Percentiles rank a stretch among this genome's conserved stretches.
These are phyloP conservation scores for Thryonomys swinderianus DNA, from an alignment of 2,113 vertebrate species.

Conservation along the genomic window DNA sequence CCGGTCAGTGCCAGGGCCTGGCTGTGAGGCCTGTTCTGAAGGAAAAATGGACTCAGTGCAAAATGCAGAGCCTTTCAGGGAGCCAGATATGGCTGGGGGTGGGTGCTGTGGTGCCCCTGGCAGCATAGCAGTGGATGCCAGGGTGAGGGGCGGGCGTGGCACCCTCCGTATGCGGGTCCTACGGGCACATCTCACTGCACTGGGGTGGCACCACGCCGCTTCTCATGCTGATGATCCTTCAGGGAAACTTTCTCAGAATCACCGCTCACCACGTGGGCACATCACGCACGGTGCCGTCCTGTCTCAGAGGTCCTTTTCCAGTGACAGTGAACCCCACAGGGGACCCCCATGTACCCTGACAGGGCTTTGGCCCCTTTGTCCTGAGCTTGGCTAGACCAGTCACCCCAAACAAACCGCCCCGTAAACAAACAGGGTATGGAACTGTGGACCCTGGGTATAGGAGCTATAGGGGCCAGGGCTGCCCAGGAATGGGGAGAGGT, in stretches of 20 bases:
- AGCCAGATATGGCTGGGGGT: constrained; percentile 7
- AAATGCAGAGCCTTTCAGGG: constrained; percentile 18
- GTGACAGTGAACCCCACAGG: neutral
- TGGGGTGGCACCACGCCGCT: no score
- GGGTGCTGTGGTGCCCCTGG: constrained; percentile 18
- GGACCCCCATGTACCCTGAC: neutral
- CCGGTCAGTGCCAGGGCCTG: no score
- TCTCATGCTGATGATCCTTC: neutral
- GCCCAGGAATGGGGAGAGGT: neutral
- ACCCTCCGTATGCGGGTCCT: neutral
- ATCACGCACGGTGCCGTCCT: neutral
- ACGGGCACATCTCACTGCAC: no score
- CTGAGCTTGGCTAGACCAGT: neutral
- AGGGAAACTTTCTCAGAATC: neutral
- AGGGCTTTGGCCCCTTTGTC: neutral
- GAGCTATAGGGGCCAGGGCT: neutral
- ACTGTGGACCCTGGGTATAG: neutral
- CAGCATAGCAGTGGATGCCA: neutral
- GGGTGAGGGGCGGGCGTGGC: no score
- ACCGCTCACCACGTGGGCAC: neutral
- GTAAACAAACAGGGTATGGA: neutral
- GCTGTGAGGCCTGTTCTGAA: no score
- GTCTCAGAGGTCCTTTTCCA: neutral
- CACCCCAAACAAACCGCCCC: neutral
- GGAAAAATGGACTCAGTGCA: constrained; percentile 53